Percentiles rank a stretch among this genome's conserved stretches.
Conservation (phyloP, 2,888 invertebrate species). For the Acleris holmiana region DNA sequence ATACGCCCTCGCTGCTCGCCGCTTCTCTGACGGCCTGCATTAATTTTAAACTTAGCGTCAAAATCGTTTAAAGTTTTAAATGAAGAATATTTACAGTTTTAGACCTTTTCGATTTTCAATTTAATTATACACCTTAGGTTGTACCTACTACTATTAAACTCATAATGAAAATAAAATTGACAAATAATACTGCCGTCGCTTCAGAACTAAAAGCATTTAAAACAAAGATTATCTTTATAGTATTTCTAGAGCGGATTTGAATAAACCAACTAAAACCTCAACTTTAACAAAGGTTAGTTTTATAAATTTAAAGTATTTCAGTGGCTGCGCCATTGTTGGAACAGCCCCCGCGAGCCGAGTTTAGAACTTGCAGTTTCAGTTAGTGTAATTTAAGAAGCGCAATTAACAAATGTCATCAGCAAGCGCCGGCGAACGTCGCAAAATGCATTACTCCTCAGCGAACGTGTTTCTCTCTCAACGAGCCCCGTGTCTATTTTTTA, state of each 20-base stretch:
- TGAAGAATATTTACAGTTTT: constrained; percentile 76
- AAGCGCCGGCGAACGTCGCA: constrained; percentile 39
- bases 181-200: too few relatives aligned
- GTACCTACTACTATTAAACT: too few relatives aligned
- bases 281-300: constrained; percentile 2
- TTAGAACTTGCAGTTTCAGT: constrained; percentile 35
- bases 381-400: constrained; percentile 38
- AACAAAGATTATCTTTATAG: too few relatives aligned
- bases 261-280: not conserved
- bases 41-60: constrained; percentile 77
- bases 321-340: constrained; percentile 11
- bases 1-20: constrained; percentile 55
- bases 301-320: constrained; percentile 18
- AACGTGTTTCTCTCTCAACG: constrained; percentile 35
- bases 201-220: too few relatives aligned
- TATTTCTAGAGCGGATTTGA: too few relatives aligned
- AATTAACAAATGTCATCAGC: constrained; percentile 44
- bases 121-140: not conserved
- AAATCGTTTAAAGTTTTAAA: constrained; percentile 76
- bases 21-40: constrained; percentile 63
- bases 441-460: constrained; percentile 40
- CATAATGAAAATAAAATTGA: too few relatives aligned
- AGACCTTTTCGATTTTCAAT: constrained; percentile 50
- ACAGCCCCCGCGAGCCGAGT: constrained; percentile 18
- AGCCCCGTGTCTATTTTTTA: constrained; percentile 21